phyloP scores from a whole-genome alignment of 2,113 vertebrate species.

The Lagopus leucura region DNA sequence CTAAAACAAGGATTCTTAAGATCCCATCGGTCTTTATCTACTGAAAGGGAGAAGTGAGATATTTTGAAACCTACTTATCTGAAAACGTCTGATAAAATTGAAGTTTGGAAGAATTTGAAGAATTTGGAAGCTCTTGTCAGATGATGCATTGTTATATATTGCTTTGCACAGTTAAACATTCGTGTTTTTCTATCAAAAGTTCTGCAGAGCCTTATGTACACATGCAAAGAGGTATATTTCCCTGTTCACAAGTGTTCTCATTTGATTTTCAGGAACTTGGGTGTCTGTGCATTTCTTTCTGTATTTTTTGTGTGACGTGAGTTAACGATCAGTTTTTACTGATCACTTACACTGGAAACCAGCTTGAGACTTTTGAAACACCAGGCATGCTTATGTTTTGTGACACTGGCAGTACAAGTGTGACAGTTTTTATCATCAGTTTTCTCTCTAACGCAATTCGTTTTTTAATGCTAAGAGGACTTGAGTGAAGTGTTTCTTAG shows the following conservation, averaged over 20 bases:
- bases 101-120: background rate
- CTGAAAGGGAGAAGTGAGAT: background rate
- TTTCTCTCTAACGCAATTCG: background rate
- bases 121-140: background rate
- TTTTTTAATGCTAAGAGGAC: background rate
- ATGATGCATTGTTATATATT: background rate
- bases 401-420: background rate
- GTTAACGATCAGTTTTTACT: background rate
- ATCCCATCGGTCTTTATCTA: background rate
- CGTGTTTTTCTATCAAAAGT: background rate
- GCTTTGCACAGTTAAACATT: background rate
- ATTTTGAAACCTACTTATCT: rapidly evolving
- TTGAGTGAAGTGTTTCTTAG: background rate
- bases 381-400: background rate
- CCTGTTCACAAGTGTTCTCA: rapidly evolving
- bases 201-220: background rate
- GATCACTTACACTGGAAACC: background rate
- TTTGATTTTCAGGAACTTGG: background rate
- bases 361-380: background rate
- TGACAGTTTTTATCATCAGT: background rate
- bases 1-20: background rate
- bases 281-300: background rate
- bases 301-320: background rate
- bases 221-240: background rate
- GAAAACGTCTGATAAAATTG: background rate